Evolutionary conservation across 2,888 invertebrate species (phyloP).

Genomic region (Alviniconcha strummeri): DNA sequence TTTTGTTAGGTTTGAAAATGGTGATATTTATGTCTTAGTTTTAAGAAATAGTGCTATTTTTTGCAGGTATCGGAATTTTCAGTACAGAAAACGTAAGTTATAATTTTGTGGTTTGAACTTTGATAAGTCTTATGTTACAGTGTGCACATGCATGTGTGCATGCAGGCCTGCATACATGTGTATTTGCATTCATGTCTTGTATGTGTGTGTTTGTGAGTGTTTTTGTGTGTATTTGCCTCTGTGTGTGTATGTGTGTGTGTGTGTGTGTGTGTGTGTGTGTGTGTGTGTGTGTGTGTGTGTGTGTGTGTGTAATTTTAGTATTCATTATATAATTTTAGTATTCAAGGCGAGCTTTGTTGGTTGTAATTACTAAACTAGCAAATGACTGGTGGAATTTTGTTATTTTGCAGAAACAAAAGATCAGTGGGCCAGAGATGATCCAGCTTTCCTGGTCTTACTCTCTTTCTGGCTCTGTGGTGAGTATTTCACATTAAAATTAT

Average conservation of each 20-base stretch:
- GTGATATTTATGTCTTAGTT: no score
- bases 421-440: slow-evolving; percentile 99
- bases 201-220: not conserved
- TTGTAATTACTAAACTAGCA: no score
- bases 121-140: not conserved
- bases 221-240: not conserved
- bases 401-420: slow-evolving; percentile 90
- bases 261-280: slow-evolving; percentile 1
- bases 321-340: no score
- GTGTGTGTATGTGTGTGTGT: not conserved
- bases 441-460: slow-evolving; percentile 95
- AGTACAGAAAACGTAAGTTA: slow-evolving; percentile 95
- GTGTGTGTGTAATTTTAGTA: not conserved
- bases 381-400: no score
- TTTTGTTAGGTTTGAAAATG: no score
- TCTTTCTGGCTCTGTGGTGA: slow-evolving; percentile 82
- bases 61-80: slow-evolving; percentile 88
- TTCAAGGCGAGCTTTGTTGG: no score
- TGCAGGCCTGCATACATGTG: not conserved
- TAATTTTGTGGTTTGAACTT: not conserved
- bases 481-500: slow-evolving; percentile 27
- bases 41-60: not conserved
- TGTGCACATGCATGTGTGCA: not conserved
- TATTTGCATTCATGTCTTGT: not conserved
- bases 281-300: not conserved